Evolutionary conservation across 2,113 vertebrate genomes (phyloP).

Genomic region (human (Homo sapiens)): DNA sequence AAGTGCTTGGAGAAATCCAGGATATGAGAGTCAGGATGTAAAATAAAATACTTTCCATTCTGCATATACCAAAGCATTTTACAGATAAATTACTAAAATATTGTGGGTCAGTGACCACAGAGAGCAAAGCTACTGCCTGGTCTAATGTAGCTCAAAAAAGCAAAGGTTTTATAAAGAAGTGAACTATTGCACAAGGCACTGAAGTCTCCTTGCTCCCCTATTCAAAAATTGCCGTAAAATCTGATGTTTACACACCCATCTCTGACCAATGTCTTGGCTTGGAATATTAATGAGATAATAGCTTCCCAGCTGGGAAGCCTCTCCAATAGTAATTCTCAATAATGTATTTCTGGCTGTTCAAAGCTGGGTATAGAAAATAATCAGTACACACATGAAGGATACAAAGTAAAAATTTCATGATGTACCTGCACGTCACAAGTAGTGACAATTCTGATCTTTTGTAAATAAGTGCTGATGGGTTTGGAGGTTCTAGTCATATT

Average conservation of each 20-base stretch:
- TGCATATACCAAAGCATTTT: not conserved
- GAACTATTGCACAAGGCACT: not conserved
- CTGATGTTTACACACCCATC: not conserved
- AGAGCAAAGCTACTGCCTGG: not conserved
- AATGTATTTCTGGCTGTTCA: not conserved
- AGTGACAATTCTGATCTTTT: not conserved
- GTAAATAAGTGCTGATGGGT: not conserved
- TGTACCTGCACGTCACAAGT: not conserved
- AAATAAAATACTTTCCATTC: conserved; percentile 20
- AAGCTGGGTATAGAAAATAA: not conserved
- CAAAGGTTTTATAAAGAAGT: not conserved
- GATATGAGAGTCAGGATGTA: not conserved
- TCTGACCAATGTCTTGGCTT: not conserved
- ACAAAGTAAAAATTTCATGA: not conserved
- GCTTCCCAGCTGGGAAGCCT: not conserved
- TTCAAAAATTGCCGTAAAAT: not conserved
- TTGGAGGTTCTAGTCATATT: not conserved
- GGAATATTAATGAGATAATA: not conserved
- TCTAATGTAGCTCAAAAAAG: not conserved
- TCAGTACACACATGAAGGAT: not conserved
- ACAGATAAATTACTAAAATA: conserved; percentile 5
- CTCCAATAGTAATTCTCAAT: not conserved
- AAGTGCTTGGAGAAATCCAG: not conserved
- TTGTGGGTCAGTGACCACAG: not conserved
- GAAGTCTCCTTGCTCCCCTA: not conserved